Percentiles rank a stretch among this genome's conserved stretches.
These are phyloP conservation scores for Orbicella faveolata DNA, from an alignment of 64 coral and sea anemone genomes.

Conservation along the genomic window DNA sequence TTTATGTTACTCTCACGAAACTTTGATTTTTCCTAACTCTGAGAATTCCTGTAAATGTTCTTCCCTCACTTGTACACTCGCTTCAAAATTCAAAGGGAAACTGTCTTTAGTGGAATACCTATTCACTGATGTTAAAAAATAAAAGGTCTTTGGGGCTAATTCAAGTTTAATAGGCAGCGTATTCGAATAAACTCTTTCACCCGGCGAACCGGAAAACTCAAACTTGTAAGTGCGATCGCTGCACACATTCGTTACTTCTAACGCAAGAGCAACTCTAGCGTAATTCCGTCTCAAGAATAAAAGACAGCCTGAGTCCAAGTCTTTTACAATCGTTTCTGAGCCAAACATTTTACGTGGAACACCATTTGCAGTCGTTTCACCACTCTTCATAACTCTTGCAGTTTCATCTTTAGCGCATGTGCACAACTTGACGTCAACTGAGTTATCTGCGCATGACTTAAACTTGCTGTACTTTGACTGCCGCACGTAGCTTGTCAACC, in stretches of 20 bases:
- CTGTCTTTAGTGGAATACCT: background rate
- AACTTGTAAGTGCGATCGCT: background rate
- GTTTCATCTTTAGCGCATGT: background rate
- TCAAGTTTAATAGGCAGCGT: background rate
- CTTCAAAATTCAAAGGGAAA: background rate
- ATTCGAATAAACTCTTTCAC: background rate
- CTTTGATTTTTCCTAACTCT: background rate
- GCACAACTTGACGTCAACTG: slow-evolving; percentile 44
- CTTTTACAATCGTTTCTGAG: background rate
- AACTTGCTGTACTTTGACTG: slow-evolving; percentile 47
- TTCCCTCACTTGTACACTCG: background rate
- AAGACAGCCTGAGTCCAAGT: background rate
- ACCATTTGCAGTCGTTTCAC: background rate
- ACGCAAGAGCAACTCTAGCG: background rate
- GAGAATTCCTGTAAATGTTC: background rate
- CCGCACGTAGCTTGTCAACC: background rate
- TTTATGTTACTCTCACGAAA: background rate
- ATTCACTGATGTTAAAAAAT: slow-evolving; percentile 2
- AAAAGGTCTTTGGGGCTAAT: background rate
- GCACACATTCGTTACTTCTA: background rate
- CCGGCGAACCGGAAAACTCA: background rate
- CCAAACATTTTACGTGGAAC: slow-evolving; percentile 1
- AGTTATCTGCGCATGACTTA: slow-evolving; percentile 36
- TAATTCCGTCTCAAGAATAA: background rate
- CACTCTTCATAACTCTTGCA: background rate